A percentile compares a stretch with the other conserved stretches of the same genome.
Evolutionary conservation across 2,113 vertebrate genomes (phyloP).

Genomic region (Morone saxatilis): DNA sequence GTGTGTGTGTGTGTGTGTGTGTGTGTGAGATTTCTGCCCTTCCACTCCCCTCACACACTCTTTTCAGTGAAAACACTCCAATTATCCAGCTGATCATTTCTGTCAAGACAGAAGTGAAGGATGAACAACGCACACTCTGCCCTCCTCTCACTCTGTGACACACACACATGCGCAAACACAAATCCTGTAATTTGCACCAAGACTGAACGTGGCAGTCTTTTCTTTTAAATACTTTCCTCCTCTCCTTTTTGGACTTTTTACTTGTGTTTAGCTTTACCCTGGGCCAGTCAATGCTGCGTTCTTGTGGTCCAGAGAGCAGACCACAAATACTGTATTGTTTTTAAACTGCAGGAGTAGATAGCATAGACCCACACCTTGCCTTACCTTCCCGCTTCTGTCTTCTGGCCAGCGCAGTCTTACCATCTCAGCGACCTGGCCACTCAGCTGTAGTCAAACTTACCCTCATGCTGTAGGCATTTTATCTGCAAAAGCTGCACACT

Average conservation of each 20-base stretch:
- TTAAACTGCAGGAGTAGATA: slow-evolving; percentile 68
- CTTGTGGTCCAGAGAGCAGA: slow-evolving; percentile 57
- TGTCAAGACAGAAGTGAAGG: slow-evolving; percentile 38
- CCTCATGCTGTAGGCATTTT: slow-evolving; percentile 62
- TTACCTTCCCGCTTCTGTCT: slow-evolving; percentile 70
- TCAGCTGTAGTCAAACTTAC: slow-evolving; percentile 55
- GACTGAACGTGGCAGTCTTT: slow-evolving; percentile 62
- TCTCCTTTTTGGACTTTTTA: slow-evolving; percentile 35
- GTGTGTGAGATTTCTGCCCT: slow-evolving; percentile 49
- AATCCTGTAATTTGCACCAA: slow-evolving; percentile 70
- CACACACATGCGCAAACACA: slow-evolving; percentile 46
- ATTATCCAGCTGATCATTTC: slow-evolving; percentile 30
- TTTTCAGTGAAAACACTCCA: slow-evolving; percentile 65
- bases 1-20: background rate
- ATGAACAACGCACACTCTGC: slow-evolving; percentile 45
- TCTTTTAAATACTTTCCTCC: slow-evolving; percentile 12
- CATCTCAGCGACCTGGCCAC: slow-evolving; percentile 27
- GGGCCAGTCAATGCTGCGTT: slow-evolving; percentile 67
- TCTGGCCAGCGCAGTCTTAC: slow-evolving; percentile 23
- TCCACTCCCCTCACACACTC: slow-evolving; percentile 46
- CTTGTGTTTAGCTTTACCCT: slow-evolving; percentile 62
- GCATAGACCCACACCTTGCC: slow-evolving; percentile 78
- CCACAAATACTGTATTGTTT: slow-evolving; percentile 69
- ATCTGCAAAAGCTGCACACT: slow-evolving; percentile 62
- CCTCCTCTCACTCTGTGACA: slow-evolving; percentile 37